These are phyloP conservation scores for Molossus alvarezi DNA, from an alignment of 2,797 vertebrate species.

Conservation along the genomic window DNA sequence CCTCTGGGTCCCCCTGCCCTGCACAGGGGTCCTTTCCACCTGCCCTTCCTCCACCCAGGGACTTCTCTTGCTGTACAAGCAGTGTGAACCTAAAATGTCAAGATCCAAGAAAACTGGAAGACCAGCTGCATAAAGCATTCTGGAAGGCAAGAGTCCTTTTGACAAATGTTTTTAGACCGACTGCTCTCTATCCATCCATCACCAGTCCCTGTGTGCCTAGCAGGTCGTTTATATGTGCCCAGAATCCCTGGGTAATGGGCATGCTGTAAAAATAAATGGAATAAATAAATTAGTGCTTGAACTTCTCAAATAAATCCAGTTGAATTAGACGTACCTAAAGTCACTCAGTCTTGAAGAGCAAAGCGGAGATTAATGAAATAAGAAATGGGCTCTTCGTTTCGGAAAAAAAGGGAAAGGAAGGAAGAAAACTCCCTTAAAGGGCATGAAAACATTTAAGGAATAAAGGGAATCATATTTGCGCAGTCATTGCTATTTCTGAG, in stretches of 20 bases:
- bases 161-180: constrained; percentile 60
- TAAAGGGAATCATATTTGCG: background rate
- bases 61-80: background rate
- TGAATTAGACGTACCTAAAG: constrained; percentile 70
- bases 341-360: constrained; percentile 7
- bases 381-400: constrained; percentile 46
- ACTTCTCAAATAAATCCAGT: constrained; percentile 70
- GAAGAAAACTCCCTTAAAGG: background rate
- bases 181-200: constrained; percentile 57
- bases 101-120: constrained; percentile 42
- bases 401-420: constrained; percentile 22
- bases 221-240: constrained; percentile 73
- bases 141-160: constrained; percentile 39
- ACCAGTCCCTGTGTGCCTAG: constrained; percentile 17
- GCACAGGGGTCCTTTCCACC: background rate
- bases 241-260: constrained; percentile 72
- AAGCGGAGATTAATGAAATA: constrained; percentile 64
- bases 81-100: background rate
- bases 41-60: background rate
- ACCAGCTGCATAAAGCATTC: constrained; percentile 46
- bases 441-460: constrained; percentile 51
- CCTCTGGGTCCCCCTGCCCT: background rate
- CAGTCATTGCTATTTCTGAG: constrained; percentile 5
- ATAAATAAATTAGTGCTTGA: constrained; percentile 78
- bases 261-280: constrained; percentile 78